Evolutionary conservation across 2,113 vertebrate species (phyloP), one percentile per base, ranked within the genome.

Genomic region (Elachura formosa): DNA sequence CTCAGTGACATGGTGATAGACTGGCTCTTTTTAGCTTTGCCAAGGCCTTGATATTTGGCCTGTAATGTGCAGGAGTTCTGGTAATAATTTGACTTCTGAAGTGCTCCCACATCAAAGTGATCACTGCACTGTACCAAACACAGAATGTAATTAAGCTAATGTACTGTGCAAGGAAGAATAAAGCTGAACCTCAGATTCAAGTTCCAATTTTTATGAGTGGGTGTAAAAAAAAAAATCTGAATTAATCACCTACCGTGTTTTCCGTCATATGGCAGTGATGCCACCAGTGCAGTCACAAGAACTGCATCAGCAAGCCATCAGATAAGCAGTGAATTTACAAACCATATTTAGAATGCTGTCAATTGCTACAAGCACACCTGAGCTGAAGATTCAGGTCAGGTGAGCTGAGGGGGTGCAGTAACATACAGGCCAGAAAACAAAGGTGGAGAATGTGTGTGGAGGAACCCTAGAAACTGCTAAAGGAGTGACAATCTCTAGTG

Each of bases 101-200:
- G 34, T n/a, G 31, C 61, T 80, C 76, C 69, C 46, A 33, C 84
- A 82, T 91, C 78, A 87, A 86, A 93, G 77, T 31, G 38, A 84
- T 72, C 13, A 3, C 55, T 71, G 82, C 51, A 24, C 55, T 56
- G 55, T 62, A 88, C 72, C 72, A 71, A 90, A 80, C 33, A 73
- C 48, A 71, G 63, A 90, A 86, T 64, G 40, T 43, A 90, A 95
- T 96, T 96, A 90, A 91, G 55, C 78, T 71, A 94, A 94, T 91
- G 78, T 45, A 83, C 68, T 73, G 51, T 11, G 5, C 11, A 25
- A 54, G 59, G 48, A 48, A 91, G 82, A 95, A 90, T 55, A 83
- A 90, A 90, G 79, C 28, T 45, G 52, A 93, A 83, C 55, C 61
- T 93, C 33, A 43, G 15, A 73, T 56, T 49, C 4, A 2, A 83